phyloP scores from a whole-genome alignment of 2,113 vertebrate species.

The Labeo catla region DNA sequence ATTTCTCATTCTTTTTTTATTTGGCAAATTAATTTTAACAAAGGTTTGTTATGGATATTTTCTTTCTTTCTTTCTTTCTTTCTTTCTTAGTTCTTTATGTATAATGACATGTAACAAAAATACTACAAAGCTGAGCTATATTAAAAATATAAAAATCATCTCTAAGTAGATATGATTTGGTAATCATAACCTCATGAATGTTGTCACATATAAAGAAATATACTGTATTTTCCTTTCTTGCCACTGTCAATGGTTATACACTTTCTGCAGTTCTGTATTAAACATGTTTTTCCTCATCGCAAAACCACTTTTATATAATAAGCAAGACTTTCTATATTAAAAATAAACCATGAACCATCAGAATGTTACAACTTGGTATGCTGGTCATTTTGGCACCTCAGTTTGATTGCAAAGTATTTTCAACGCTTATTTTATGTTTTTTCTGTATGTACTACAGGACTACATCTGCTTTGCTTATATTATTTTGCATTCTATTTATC shows the following conservation, averaged over 20 bases:
- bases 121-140: too few species aligned
- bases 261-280: background rate
- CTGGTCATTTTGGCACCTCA: too few species aligned
- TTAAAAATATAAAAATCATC: background rate
- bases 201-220: background rate
- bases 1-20: background rate
- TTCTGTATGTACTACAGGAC: background rate
- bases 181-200: background rate
- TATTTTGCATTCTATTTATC: background rate
- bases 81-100: background rate
- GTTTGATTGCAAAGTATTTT: background rate
- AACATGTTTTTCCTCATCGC: background rate
- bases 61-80: background rate
- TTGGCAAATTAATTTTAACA: background rate
- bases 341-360: background rate
- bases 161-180: background rate
- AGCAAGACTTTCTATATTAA: background rate
- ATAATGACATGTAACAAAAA: background rate
- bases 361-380: background rate
- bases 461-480: background rate
- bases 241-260: background rate
- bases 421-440: too few species aligned
- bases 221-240: background rate
- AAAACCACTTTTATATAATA: background rate
- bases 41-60: background rate